These are phyloP conservation scores for Lithobates pipiens DNA, from an alignment of 2,797 vertebrate genomes.

Conservation along the genomic window DNA sequence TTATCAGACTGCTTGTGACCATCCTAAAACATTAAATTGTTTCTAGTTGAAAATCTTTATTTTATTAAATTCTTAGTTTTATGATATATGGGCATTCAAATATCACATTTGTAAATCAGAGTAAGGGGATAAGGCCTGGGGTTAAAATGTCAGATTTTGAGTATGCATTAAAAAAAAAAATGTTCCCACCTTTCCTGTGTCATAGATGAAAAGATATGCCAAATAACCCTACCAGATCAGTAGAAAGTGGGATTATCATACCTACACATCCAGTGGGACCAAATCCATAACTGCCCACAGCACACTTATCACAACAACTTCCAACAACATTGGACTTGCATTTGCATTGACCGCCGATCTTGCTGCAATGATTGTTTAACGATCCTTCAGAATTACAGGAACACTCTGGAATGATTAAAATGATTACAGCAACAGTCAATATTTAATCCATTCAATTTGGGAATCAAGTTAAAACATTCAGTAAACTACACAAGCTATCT, in stretches of 20 bases:
- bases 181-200: too few relatives aligned
- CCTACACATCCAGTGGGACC: conserved; percentile 81
- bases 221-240: not conserved
- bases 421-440: not conserved
- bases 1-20: too few relatives aligned
- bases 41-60: too few relatives aligned
- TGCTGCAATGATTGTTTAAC: conserved; percentile 74
- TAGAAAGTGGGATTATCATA: conserved; percentile 62
- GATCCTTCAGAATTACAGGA: conserved; percentile 81
- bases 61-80: too few relatives aligned
- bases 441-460: not conserved
- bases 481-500: not conserved
- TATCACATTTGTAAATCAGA: too few relatives aligned
- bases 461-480: not conserved
- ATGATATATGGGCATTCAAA: too few relatives aligned
- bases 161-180: too few relatives aligned
- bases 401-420: conserved; percentile 76
- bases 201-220: not conserved
- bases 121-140: too few relatives aligned
- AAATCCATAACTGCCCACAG: conserved; percentile 79
- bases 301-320: conserved; percentile 85
- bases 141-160: too few relatives aligned
- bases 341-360: conserved; percentile 82
- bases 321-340: conserved; percentile 84
- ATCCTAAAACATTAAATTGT: too few relatives aligned